phyloP scores from a whole-genome alignment of 2,888 invertebrate genomes.

The Mythimna loreyi region DNA sequence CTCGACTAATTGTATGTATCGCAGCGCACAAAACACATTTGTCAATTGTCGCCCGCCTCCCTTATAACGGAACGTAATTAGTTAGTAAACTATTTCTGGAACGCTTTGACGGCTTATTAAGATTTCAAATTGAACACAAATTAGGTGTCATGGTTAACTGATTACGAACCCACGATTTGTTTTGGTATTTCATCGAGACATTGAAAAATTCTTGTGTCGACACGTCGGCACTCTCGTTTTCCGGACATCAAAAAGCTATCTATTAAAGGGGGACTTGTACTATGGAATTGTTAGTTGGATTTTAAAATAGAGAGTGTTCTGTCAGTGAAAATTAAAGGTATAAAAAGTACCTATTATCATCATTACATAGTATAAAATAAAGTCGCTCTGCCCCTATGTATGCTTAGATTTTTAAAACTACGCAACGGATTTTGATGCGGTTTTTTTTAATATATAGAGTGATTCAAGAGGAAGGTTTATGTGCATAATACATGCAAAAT shows the following conservation, averaged over 20 bases:
- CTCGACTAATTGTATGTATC: slow-evolving; percentile 88
- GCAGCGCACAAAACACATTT: slow-evolving; percentile 86
- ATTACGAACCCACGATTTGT: slow-evolving; percentile 79
- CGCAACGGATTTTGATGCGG: too few species aligned
- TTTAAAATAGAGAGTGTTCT: slow-evolving; percentile 36
- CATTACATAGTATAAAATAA: too few species aligned
- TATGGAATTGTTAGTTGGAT: slow-evolving; percentile 43
- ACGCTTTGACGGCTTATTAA: slow-evolving; percentile 90
- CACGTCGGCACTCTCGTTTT: slow-evolving; percentile 86
- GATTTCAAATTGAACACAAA: slow-evolving; percentile 90
- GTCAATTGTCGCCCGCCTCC: slow-evolving; percentile 87
- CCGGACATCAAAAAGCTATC: slow-evolving; percentile 87
- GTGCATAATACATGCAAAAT: too few species aligned
- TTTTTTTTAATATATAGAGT: too few species aligned
- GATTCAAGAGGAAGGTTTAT: too few species aligned
- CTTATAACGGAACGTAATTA: slow-evolving; percentile 85
- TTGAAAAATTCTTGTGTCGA: slow-evolving; percentile 81
- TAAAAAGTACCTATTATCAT: too few species aligned
- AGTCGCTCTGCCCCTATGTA: too few species aligned
- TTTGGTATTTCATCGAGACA: slow-evolving; percentile 70
- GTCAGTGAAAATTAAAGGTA: slow-evolving; percentile 8
- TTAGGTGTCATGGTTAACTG: slow-evolving; percentile 88
- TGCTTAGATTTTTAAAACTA: too few species aligned
- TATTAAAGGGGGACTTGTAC: slow-evolving; percentile 69
- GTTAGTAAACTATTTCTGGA: slow-evolving; percentile 86